These are phyloP conservation scores for Lepilemur ruficaudatus DNA, from an alignment of 2,797 vertebrate species.

Conservation along the genomic window DNA sequence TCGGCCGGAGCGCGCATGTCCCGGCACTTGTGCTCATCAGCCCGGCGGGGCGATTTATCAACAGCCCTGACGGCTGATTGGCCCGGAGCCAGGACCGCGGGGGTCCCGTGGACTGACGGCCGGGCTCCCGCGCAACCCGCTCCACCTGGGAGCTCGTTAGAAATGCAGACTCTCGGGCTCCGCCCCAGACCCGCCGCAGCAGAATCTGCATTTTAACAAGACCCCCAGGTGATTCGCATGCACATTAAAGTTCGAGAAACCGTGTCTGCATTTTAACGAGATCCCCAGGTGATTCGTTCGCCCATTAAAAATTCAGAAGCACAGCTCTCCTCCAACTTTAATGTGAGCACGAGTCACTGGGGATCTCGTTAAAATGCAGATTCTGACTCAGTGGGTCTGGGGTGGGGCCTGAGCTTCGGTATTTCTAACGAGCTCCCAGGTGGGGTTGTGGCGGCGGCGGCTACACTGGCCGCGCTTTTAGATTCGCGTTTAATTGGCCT, in stretches of 20 bases:
- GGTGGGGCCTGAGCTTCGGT: conserved; percentile 56
- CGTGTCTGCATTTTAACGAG: conserved; percentile 73
- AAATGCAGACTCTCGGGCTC: conserved; percentile 59
- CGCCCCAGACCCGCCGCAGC: not conserved
- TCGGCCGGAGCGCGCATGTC: conserved; percentile 96
- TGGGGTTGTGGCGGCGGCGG: not conserved
- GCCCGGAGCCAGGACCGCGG: conserved; percentile 93
- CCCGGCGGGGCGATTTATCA: conserved; percentile 98
- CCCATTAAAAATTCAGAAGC: conserved; percentile 74
- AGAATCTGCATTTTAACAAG: conserved; percentile 77
- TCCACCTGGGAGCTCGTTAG: not conserved
- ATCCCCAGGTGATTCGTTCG: conserved; percentile 67
- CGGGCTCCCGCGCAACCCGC: not conserved
- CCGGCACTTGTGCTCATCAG: conserved; percentile 95
- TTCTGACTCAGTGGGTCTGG: conserved; percentile 61
- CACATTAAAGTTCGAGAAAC: conserved; percentile 45
- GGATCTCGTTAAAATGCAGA: conserved; percentile 80
- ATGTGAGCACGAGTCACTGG: conserved; percentile 14
- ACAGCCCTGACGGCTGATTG: conserved; percentile 95
- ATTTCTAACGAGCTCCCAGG: conserved; percentile 73
- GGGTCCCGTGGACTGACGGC: conserved; percentile 88
- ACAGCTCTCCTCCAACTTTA: conserved; percentile 42
- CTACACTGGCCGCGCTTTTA: not conserved
- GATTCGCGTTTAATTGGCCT: conserved; percentile 20
- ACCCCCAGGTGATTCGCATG: conserved; percentile 61